phyloP scores from a whole-genome alignment of 2,888 invertebrate genomes.

The Micropterix aruncella region DNA sequence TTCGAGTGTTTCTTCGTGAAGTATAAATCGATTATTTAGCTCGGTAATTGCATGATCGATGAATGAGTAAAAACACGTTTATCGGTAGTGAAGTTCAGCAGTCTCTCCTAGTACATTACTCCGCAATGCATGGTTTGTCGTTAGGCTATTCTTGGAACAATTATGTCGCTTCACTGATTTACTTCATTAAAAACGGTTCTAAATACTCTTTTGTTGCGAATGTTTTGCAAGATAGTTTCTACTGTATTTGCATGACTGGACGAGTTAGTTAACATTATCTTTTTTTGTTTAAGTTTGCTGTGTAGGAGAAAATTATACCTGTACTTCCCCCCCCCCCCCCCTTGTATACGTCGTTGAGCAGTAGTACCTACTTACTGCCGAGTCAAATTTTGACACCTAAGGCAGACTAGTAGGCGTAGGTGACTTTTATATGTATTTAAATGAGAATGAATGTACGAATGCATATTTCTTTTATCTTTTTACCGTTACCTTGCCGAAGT shows the following conservation, averaged over 20 bases:
- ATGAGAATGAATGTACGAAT: too few species aligned
- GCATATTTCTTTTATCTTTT: too few species aligned
- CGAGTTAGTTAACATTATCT: too few species aligned
- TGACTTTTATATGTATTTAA: too few species aligned
- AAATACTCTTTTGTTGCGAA: not conserved
- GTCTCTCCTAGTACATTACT: not conserved
- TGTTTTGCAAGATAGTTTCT: not conserved
- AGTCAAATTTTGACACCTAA: too few species aligned
- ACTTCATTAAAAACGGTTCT: not conserved
- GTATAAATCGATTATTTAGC: not conserved
- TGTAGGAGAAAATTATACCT: too few species aligned
- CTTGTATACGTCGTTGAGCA: too few species aligned
- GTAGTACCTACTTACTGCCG: too few species aligned
- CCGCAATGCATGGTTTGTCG: not conserved
- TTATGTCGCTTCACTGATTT: not conserved
- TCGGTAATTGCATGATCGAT: conserved; percentile 1
- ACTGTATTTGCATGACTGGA: not conserved
- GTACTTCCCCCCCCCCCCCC: too few species aligned
- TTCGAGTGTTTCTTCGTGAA: not conserved
- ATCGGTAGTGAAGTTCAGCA: not conserved
- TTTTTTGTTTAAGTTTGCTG: too few species aligned
- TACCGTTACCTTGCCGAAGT: too few species aligned
- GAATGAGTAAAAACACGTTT: not conserved
- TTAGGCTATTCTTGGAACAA: conserved; percentile 1
- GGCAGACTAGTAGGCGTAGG: too few species aligned